phyloP scores from a whole-genome alignment of 2,113 vertebrate genomes.

The Sterna hirundo region DNA sequence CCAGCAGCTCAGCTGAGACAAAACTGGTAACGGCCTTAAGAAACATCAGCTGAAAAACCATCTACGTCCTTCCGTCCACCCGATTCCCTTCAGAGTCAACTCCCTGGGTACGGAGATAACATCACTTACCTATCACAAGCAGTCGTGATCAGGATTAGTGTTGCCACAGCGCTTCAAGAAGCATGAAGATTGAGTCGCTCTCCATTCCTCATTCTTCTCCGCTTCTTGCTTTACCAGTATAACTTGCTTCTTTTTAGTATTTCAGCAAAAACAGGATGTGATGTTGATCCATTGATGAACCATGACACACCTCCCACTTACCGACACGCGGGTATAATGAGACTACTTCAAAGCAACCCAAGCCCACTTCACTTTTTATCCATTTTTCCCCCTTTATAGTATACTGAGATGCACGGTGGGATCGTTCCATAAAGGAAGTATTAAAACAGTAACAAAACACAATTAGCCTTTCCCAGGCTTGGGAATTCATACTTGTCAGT shows the following conservation, averaged over 20 bases:
- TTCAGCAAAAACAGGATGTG: not conserved
- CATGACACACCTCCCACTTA: not conserved
- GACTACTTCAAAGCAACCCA: not conserved
- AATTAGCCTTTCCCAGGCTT: not conserved
- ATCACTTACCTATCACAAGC: not conserved
- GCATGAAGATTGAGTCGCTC: not conserved
- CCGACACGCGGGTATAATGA: not conserved
- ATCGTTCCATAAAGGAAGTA: not conserved
- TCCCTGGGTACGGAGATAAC: not conserved
- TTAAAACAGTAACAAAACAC: not conserved
- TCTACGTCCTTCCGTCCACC: not conserved
- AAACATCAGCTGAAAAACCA: not conserved
- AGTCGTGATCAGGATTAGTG: rapidly evolving
- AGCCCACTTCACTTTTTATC: not conserved
- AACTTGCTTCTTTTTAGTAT: not conserved
- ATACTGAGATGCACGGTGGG: not conserved
- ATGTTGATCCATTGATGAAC: not conserved
- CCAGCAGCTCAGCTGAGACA: not conserved
- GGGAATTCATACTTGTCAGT: not conserved
- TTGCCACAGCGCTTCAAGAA: not conserved
- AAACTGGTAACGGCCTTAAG: not conserved
- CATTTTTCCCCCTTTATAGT: not conserved
- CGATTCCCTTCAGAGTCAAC: not conserved
- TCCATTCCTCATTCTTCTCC: not conserved
- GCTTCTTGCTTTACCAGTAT: not conserved